These are phyloP conservation scores for Aradus depressus DNA, from an alignment of 2,888 invertebrate genomes.

Conservation along the genomic window DNA sequence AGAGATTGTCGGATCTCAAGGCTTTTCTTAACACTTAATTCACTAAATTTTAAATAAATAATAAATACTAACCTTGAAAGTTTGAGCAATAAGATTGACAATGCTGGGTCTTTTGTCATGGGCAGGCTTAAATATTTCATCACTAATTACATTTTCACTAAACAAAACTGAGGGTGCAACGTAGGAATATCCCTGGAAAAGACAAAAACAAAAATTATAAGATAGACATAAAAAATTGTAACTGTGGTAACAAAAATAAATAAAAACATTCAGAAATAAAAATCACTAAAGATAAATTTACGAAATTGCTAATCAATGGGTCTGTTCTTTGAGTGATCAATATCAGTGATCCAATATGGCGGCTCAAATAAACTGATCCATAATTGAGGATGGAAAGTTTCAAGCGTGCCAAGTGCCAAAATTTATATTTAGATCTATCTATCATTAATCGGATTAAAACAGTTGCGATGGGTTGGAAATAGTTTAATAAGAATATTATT, in stretches of 20 bases:
- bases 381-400: too few species aligned
- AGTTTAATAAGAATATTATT: too few species aligned
- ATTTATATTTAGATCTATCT: too few species aligned
- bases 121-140: conserved; percentile 48
- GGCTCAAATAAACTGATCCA: too few species aligned
- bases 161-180: conserved; percentile 86
- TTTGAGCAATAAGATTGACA: conserved; percentile 44
- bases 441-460: too few species aligned
- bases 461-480: too few species aligned
- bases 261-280: not conserved
- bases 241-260: not conserved
- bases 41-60: too few species aligned
- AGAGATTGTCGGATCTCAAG: not conserved
- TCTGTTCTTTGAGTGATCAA: not conserved
- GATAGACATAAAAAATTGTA: not conserved
- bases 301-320: not conserved
- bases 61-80: conserved; percentile 50
- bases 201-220: conserved; percentile 13
- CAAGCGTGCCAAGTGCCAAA: too few species aligned
- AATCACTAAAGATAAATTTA: not conserved
- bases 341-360: too few species aligned
- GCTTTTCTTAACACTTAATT: not conserved
- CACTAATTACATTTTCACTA: conserved; percentile 63
- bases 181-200: conserved; percentile 76
- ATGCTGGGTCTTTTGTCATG: conserved; percentile 44